Base-by-base conservation (phyloP, 1,140 invertebrate species). In the Eriosoma lanigerum region DNA sequence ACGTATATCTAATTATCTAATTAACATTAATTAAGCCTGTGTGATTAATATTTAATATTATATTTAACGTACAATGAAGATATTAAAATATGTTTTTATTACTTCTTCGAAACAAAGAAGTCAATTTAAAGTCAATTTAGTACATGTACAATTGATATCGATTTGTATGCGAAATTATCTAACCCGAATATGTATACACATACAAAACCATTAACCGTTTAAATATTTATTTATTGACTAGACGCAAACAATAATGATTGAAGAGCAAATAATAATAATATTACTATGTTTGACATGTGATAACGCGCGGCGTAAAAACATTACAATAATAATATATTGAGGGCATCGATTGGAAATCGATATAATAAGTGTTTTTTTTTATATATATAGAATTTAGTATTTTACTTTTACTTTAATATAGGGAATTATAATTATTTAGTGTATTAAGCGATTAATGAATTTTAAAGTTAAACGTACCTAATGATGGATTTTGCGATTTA, bases 211-310 rank as follows among this genome's bases (percentile, higher is more conserved):
- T 66, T 66, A 66, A 13, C 64, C 38, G 38, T 68, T 68, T 24
- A 68, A 68, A 68, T 48, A 68, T 68, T 68, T 24, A 24, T 15
- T 48, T 46, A 46, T 68, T 68, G 38, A 68, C 44, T 68, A 46
- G 21, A 46, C 38, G 64, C 24, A 46, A 21, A 68, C n/a, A 46
- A 17, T 68, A 2, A 9, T 38, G 32, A 38, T 38, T 29, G 17
- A 38, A 64, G 32, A 64, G 26, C 19, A 38, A 64, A 64, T 64
- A 64, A 29, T 29, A 38, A 4, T 38, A 38, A 38, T 38, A n/a
- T n/a, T n/a, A n/a, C n/a, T n/a, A n/a, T n/a, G n/a, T n/a, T n/a
- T n/a, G n/a, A n/a, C n/a, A n/a, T n/a, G n/a, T n/a, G n/a, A n/a
- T n/a, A n/a, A 58, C 21, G 4, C 12, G 12, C 21, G n/a, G n/a